Evolutionary conservation across 1,140 invertebrate species (phyloP), one percentile per base, ranked within the genome.

Genomic region (Andrena cerasifolii): DNA sequence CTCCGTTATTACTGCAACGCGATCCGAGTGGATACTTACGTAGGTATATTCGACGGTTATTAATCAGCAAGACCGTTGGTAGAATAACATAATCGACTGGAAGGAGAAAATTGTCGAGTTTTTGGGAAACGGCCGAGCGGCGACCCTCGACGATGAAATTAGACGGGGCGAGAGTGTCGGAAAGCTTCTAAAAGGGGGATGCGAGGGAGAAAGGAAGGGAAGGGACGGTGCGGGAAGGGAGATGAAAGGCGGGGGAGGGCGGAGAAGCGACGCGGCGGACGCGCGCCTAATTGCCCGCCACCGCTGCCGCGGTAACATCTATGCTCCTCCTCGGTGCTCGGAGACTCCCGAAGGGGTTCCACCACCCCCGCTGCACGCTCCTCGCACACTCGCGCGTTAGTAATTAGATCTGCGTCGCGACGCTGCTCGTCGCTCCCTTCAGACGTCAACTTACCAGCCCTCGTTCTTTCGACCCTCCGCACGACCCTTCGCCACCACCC

Each of bases 381-480:
- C n/a, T n/a, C n/a, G n/a, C n/a, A n/a, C 85, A 88, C 87, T 89
- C 88, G 86, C 79, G 85, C 89, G 86, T 89, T 81, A 81, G 89
- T 91, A 91, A 91, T 91, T 90, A 88, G 87, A 90, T 89, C 86
- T 85, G 73, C 77, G 83, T 86, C 86, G 78, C 78, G 84, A 79
- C 83, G 80, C 83, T 87, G 68, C 78, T 86, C 79, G 81, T 86
- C 88, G 80, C 82, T 79, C 86, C 84, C 85, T 86, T 87, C 79
- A 76, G 33, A 78, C 83, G 86, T 90, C 88, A 89, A 88, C 88
- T 90, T 89, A 87, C 78, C 61, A 36, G 66, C 62, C 72, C 77
- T 77, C 80, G 16, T 76, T 66, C 49, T 45, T 40, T 43, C 70
- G n/a, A 47, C 49, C 75, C 59, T 53, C 47, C 18, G n/a, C 54